Conservation (phyloP, 1,140 invertebrate genomes). For the Neotoxoptera formosana region DNA sequence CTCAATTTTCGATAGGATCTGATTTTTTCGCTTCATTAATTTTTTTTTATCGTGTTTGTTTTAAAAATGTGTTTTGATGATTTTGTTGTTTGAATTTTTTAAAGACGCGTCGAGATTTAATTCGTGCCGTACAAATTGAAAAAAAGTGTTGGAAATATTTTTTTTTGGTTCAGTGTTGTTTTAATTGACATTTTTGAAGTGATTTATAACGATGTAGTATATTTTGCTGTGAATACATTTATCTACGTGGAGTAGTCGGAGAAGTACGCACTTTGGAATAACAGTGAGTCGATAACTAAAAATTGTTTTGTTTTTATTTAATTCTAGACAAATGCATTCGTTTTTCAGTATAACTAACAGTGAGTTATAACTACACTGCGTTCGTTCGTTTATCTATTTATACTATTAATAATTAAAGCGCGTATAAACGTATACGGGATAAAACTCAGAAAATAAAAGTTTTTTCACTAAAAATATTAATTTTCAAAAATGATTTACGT, state of each 20-base stretch:
- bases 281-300: not conserved
- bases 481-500: not conserved
- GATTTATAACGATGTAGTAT: not conserved
- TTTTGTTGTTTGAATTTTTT: not conserved
- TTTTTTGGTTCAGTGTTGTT: not conserved
- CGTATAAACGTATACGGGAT: not conserved
- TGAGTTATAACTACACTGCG: not conserved
- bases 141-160: not conserved
- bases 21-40: not conserved
- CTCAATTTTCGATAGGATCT: not conserved
- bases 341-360: not conserved
- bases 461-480: not conserved
- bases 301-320: not conserved
- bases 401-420: not conserved
- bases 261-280: not conserved
- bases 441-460: not conserved
- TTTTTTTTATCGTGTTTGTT: not conserved
- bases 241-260: not conserved
- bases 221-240: slow-evolving; percentile 2
- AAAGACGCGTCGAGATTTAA: not conserved
- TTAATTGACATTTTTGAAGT: not conserved
- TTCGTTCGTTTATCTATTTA: not conserved
- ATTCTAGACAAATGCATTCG: not conserved
- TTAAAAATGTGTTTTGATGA: too few relatives aligned
- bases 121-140: not conserved